Evolutionary conservation across 2,113 vertebrate species (phyloP).

Genomic region (Oostethus manadensis): DNA sequence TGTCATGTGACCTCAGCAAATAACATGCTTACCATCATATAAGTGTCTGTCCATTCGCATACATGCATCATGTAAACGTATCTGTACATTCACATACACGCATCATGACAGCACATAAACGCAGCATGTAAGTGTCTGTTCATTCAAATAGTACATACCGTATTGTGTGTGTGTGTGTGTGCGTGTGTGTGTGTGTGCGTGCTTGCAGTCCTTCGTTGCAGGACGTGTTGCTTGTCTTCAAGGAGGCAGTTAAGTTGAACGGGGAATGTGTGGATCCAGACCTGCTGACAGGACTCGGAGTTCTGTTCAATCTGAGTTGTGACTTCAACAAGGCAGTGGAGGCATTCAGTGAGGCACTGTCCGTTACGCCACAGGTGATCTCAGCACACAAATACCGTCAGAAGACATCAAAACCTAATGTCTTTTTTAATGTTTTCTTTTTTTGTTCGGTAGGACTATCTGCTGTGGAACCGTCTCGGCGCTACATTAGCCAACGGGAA

Average conservation of each 20-base stretch:
- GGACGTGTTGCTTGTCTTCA: slow-evolving; percentile 85
- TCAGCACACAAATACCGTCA: neutral
- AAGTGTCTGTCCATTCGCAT: no score
- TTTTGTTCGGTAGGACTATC: slow-evolving; percentile 79
- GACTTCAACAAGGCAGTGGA: slow-evolving; percentile 93
- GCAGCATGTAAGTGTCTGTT: no score
- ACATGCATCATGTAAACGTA: no score
- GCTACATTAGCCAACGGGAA: slow-evolving; percentile 91
- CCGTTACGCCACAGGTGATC: slow-evolving; percentile 86
- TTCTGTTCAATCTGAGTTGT: slow-evolving; percentile 89
- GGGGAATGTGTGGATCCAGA: slow-evolving; percentile 86
- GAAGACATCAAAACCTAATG: neutral
- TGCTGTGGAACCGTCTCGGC: slow-evolving; percentile 93
- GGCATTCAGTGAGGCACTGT: slow-evolving; percentile 88
- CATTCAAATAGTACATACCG: no score
- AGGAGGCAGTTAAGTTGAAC: slow-evolving; percentile 85
- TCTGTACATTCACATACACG: no score
- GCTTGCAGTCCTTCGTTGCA: slow-evolving; percentile 76
- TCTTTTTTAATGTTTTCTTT: no score
- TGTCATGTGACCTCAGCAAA: no score
- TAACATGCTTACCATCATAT: no score
- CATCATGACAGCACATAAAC: no score
- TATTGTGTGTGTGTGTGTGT: slow-evolving; percentile 13
- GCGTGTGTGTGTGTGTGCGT: slow-evolving; percentile 10
- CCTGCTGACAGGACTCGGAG: slow-evolving; percentile 92